Base-by-base conservation (phyloP, 2,797 vertebrate species). In the Heliangelus exortis region DNA sequence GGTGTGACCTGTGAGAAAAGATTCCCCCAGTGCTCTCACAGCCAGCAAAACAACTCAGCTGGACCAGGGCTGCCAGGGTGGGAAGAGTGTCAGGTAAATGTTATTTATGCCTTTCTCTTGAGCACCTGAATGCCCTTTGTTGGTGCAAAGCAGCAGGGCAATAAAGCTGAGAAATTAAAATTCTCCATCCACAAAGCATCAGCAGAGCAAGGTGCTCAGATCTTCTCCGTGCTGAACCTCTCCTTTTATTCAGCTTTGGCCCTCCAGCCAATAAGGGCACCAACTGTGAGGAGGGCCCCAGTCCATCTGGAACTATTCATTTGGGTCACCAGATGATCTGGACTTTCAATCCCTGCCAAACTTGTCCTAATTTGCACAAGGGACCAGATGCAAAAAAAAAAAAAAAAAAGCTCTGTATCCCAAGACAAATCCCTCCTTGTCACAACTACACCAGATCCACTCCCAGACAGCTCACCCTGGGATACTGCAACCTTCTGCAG, bases 251-350 rank as follows among this genome's bases (percentile, higher is more conserved):
- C 71, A 81, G 79, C 79, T 91, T 94, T 86, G 63, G 51, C 19
- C 66, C 41, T 75, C 53, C 67, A 92, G 69, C 88, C 94, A 92
- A 79, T 79, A 92, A 90, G 53, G 65, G 59, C 36, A 89, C 93
- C 91, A 96, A 94, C 94, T 96, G 93, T 96, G 94, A 86, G 76
- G 93, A 91, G 89, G 58, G 89, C 53, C 95, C 77, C 95, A 86
- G 89, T 91, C 93, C 95, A 97, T 95, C 93, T 96, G 95, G 94
- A 95, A 57, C 87, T 93, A 95, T 93, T 93, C 85, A 93, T 94
- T 73, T 96, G 89, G 95, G 93, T 92, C 87, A 95, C 73, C 91
- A 93, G 89, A 93, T 96, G 89, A 96, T 92, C 81, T 57, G 72
- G 87, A 96, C 84, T 95, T 96, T 95, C 75, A 95, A 91, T 88